Conservation (phyloP, 2,113 vertebrate genomes). For the Xyrauchen texanus region DNA sequence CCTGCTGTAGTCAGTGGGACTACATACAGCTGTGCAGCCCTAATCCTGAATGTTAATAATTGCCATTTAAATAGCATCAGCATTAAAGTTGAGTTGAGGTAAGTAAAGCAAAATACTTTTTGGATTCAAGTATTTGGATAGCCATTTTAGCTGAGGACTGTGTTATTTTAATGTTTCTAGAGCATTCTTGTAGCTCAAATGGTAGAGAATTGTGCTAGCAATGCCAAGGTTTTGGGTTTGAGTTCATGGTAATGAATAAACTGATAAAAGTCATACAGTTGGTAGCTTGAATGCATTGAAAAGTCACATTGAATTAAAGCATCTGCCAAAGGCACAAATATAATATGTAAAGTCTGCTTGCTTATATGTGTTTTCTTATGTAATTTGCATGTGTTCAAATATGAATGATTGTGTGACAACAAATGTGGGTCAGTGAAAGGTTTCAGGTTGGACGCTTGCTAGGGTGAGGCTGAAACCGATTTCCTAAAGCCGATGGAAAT, state of each 20-base stretch:
- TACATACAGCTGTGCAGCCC: not conserved
- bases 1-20: not conserved
- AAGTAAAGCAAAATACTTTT: not conserved
- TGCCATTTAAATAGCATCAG: too few relatives aligned
- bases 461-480: constrained; percentile 21
- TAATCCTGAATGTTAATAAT: not conserved
- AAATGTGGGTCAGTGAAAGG: not conserved
- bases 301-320: too few relatives aligned
- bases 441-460: not conserved
- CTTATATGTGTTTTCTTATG: not conserved
- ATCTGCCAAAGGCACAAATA: too few relatives aligned
- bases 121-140: too few relatives aligned
- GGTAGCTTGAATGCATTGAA: too few relatives aligned
- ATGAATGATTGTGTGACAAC: not conserved
- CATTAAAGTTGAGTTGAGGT: too few relatives aligned
- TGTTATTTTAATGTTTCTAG: not conserved
- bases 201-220: too few relatives aligned
- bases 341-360: not conserved
- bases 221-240: too few relatives aligned
- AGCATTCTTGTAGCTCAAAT: too few relatives aligned
- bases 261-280: too few relatives aligned
- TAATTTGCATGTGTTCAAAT: not conserved
- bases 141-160: not conserved
- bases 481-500: constrained; percentile 9
- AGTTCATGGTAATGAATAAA: too few relatives aligned